These are phyloP conservation scores for Hippocampus zosterae DNA, from an alignment of 2,113 vertebrate species.

Conservation along the genomic window DNA sequence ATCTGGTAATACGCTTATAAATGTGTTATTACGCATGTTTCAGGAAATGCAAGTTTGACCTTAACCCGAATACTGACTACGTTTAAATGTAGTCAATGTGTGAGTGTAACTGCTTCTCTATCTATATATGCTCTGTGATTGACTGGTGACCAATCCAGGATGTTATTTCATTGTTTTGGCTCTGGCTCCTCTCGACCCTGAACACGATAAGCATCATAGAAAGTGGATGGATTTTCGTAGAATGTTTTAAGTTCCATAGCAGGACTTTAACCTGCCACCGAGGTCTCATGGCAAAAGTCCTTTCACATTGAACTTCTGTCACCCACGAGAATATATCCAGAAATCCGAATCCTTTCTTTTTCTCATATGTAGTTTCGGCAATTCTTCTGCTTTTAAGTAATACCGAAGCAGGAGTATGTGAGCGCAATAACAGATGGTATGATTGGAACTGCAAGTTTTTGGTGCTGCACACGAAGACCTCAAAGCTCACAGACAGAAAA, in stretches of 20 bases:
- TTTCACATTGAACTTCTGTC: not conserved
- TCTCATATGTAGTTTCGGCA: not conserved
- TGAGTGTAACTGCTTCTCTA: no score
- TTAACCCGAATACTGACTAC: no score
- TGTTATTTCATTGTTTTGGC: no score
- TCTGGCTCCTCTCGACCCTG: not conserved
- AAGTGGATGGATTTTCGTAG: not conserved
- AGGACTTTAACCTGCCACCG: not conserved
- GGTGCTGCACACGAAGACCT: conserved; percentile 13
- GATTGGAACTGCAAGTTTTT: conserved; percentile 29
- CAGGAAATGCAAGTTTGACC: no score
- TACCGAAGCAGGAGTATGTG: conserved; percentile 10
- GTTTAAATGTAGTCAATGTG: not conserved
- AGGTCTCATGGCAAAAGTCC: not conserved
- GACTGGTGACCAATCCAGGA: no score
- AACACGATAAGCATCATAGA: not conserved
- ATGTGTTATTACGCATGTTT: no score
- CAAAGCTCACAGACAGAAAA: conserved; percentile 5
- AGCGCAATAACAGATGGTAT: conserved; percentile 47
- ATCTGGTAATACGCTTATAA: no score
- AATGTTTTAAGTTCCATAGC: not conserved
- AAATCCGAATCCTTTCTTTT: not conserved
- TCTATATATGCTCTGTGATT: no score
- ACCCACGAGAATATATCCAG: not conserved
- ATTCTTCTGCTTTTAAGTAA: conserved; percentile 28